Evolutionary conservation across 2,888 invertebrate species (phyloP).

Genomic region (Tetramorium bicarinatum): DNA sequence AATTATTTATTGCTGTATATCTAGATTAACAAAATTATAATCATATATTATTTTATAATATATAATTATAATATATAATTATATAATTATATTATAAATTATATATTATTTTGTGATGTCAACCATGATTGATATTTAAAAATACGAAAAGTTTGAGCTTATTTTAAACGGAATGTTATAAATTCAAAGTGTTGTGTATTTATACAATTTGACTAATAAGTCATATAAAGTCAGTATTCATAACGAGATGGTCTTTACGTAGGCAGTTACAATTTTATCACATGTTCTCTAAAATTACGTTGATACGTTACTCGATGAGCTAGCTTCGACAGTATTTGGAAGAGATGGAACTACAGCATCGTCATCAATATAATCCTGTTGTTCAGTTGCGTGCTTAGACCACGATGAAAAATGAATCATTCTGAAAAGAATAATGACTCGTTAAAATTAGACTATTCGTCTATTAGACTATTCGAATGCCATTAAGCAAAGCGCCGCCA

Average conservation of each 20-base stretch:
- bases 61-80: too few species aligned
- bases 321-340: neutral
- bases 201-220: neutral
- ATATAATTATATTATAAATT: neutral
- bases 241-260: neutral
- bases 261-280: constrained; percentile 8
- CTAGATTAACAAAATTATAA: neutral
- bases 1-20: neutral
- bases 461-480: neutral
- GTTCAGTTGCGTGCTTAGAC: constrained; percentile 16
- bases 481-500: neutral
- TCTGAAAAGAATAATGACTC: constrained; percentile 17
- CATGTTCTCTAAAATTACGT: neutral
- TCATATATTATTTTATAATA: too few species aligned
- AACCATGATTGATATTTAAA: neutral
- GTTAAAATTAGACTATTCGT: constrained; percentile 1
- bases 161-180: neutral
- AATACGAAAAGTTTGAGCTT: neutral
- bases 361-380: neutral
- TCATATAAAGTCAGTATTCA: neutral
- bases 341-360: constrained; percentile 15
- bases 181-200: neutral
- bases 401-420: constrained; percentile 42
- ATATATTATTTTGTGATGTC: neutral
- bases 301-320: neutral